A percentile compares a stretch with the other conserved stretches of the same genome.
These are phyloP conservation scores for Atta colombica DNA, from an alignment of 1,140 invertebrate species.

Conservation along the genomic window DNA sequence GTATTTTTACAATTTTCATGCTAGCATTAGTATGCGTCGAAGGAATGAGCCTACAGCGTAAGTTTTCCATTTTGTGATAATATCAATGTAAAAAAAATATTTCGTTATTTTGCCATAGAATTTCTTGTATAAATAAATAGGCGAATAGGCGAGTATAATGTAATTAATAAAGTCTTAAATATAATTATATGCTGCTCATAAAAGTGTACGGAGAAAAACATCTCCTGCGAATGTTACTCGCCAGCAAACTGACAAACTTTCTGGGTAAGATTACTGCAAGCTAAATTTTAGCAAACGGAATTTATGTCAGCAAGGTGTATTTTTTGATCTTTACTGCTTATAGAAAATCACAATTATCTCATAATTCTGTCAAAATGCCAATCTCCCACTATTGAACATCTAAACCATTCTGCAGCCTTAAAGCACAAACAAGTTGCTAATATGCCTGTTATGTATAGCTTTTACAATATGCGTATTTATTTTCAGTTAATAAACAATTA, in stretches of 20 bases:
- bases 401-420: conserved; percentile 17
- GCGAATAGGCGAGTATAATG: conserved; percentile 16
- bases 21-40: conserved; percentile 82
- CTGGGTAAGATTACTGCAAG: conserved; percentile 80
- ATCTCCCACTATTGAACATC: not conserved
- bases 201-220: conserved; percentile 91
- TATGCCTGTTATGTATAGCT: conserved; percentile 12
- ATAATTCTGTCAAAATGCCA: not conserved
- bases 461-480: conserved; percentile 4
- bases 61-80: conserved; percentile 79
- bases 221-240: conserved; percentile 88
- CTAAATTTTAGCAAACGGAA: conserved; percentile 14
- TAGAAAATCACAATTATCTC: conserved; percentile 20
- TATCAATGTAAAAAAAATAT: not conserved
- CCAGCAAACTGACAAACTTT: conserved; percentile 82
- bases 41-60: conserved; percentile 88
- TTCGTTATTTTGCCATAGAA: not conserved
- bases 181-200: conserved; percentile 83
- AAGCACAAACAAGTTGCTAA: conserved; percentile 29
- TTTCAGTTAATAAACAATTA: conserved; percentile 14
- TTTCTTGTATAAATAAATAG: conserved; percentile 9
- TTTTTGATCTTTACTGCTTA: conserved; percentile 48
- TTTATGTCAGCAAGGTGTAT: conserved; percentile 41
- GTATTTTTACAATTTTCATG: conserved; percentile 73
- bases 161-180: conserved; percentile 79